Evolutionary conservation across 2,797 vertebrate species (phyloP).

Genomic region (Acanthis flammea): DNA sequence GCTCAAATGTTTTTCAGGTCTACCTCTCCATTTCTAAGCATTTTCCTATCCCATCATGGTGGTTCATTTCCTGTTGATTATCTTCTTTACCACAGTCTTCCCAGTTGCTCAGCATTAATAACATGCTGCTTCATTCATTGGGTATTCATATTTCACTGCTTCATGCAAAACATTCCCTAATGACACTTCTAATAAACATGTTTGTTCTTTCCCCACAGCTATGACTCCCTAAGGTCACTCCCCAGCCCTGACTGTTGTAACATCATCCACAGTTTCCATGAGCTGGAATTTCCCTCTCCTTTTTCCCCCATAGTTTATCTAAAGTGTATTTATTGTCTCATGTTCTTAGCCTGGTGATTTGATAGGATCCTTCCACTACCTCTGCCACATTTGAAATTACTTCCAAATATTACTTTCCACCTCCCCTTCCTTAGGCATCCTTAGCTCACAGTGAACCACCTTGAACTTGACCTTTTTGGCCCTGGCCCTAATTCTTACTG

Average conservation of each 20-base stretch:
- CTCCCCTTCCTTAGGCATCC: neutral
- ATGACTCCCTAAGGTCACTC: neutral
- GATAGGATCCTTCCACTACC: neutral
- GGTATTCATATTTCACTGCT: neutral
- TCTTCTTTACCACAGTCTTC: neutral
- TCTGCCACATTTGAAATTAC: neutral
- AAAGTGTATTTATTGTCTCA: neutral
- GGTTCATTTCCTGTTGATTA: conserved; percentile 2
- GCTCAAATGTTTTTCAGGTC: neutral
- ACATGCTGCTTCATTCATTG: neutral
- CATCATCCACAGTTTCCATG: neutral
- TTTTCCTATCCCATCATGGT: neutral
- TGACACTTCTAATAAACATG: neutral
- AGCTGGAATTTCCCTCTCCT: neutral
- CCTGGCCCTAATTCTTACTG: neutral
- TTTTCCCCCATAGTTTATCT: neutral
- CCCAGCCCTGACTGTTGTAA: neutral
- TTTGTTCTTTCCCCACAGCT: conserved; percentile 2
- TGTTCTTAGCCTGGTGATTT: neutral
- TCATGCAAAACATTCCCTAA: neutral
- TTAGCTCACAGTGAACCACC: neutral
- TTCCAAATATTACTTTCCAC: neutral
- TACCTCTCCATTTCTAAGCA: neutral
- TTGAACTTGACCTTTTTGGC: neutral
- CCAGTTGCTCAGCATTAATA: neutral